phyloP scores from a whole-genome alignment of 2,797 vertebrate genomes.

The Lerista edwardsae region DNA sequence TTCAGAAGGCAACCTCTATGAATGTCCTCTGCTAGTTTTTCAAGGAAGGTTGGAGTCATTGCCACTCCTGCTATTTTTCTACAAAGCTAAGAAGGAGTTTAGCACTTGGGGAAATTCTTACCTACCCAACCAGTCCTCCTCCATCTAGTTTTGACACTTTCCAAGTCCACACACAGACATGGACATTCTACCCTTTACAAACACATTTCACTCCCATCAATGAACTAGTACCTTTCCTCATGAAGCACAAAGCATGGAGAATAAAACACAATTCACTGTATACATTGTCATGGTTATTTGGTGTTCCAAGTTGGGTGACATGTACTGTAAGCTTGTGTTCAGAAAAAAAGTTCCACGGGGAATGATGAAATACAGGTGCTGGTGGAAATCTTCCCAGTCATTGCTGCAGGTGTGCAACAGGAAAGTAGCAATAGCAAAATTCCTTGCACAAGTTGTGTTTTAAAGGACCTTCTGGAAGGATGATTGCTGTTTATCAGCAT shows the following conservation, averaged over 20 bases:
- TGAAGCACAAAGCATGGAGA: no score
- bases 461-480: no score
- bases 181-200: neutral
- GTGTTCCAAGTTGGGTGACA: neutral
- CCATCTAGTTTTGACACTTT: neutral
- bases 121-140: neutral
- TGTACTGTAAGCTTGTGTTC: neutral
- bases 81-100: no score
- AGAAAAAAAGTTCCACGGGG: neutral
- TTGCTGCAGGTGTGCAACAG: neutral
- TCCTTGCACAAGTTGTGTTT: neutral
- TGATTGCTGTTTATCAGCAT: neutral
- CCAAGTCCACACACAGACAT: neutral
- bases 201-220: neutral
- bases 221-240: neutral
- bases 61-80: no score
- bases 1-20: no score
- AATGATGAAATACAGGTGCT: neutral
- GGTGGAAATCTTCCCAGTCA: neutral
- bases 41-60: no score
- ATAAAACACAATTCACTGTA: neutral
- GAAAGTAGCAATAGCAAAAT: neutral
- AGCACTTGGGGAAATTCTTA: no score
- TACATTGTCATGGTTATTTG: no score
- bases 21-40: no score